Conservation (phyloP, 1,140 invertebrate genomes). For the Teleogryllus occipitalis region DNA sequence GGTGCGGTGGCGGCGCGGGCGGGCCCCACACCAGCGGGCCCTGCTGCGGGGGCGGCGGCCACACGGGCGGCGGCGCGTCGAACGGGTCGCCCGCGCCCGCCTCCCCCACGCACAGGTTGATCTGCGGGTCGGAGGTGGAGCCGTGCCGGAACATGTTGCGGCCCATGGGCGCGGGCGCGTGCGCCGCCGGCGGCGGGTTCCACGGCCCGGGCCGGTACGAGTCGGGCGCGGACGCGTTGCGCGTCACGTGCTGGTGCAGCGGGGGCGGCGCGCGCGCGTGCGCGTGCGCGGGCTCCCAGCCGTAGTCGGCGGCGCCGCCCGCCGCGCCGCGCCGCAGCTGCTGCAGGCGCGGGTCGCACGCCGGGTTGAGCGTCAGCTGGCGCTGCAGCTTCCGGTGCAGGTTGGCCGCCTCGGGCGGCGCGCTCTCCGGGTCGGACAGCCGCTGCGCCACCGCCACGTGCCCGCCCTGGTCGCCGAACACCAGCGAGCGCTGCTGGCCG, state of each 20-base stretch:
- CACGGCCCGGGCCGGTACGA: constrained; percentile 41
- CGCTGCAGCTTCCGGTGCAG: constrained; percentile 70
- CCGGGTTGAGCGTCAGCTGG: constrained; percentile 72
- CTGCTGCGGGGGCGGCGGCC: constrained; percentile 14
- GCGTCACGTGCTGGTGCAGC: constrained; percentile 43
- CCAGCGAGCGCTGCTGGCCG: neutral
- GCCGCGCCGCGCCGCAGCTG: constrained; percentile 27
- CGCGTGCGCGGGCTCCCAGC: neutral
- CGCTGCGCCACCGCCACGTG: constrained; percentile 38
- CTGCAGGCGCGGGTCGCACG: constrained; percentile 60
- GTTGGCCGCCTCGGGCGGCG: constrained; percentile 40
- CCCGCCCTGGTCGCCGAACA: constrained; percentile 27
- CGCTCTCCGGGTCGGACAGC: constrained; percentile 35
- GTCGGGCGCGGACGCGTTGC: constrained; percentile 72
- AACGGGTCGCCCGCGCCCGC: constrained; percentile 20
- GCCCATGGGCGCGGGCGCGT: constrained; percentile 21
- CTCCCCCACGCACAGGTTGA: constrained; percentile 41
- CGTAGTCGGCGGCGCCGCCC: neutral
- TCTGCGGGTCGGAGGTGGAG: constrained; percentile 55
- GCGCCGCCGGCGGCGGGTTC: constrained; percentile 32
- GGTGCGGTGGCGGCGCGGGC: constrained; percentile 28
- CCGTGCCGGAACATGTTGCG: constrained; percentile 37
- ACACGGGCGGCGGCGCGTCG: constrained; percentile 12
- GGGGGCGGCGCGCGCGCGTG: constrained; percentile 11
- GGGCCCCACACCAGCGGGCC: constrained; percentile 23